Percentiles rank a stretch among this genome's conserved stretches.
These are phyloP conservation scores for Tringa solitaria DNA, from an alignment of 2,113 vertebrate species.

Conservation along the genomic window DNA sequence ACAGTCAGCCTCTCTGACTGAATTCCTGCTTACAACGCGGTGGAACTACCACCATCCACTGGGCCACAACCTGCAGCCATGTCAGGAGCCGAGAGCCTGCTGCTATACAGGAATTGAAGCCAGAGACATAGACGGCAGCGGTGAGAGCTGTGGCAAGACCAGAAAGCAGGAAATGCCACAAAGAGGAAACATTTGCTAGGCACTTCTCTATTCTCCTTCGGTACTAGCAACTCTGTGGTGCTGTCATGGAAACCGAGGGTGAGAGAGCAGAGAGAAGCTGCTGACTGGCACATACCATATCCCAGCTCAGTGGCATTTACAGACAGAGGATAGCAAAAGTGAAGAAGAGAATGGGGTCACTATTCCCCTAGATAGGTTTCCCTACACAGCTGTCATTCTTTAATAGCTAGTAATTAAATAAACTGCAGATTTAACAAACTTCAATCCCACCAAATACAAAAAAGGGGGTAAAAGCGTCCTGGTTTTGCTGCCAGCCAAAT, in stretches of 20 bases:
- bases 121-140: not conserved
- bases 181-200: not conserved
- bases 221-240: not conserved
- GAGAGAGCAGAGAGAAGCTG: not conserved
- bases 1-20: not conserved
- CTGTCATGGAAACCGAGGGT: constrained; percentile 7
- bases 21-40: not conserved
- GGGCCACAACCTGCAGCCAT: not conserved
- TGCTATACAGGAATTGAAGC: not conserved
- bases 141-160: not conserved
- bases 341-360: not conserved
- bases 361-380: not conserved
- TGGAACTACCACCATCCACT: not conserved
- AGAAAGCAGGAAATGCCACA: not conserved
- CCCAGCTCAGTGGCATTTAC: not conserved
- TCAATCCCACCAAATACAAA: not conserved
- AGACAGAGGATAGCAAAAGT: not conserved
- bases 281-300: not conserved
- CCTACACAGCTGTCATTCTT: not conserved
- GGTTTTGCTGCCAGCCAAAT: not conserved
- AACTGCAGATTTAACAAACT: not conserved
- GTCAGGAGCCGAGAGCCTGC: not conserved
- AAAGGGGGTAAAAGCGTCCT: not conserved
- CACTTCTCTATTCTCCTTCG: not conserved
- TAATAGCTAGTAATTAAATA: not conserved